Conservation (phyloP, 2,797 vertebrate species). For the Sebastes vulpes region DNA sequence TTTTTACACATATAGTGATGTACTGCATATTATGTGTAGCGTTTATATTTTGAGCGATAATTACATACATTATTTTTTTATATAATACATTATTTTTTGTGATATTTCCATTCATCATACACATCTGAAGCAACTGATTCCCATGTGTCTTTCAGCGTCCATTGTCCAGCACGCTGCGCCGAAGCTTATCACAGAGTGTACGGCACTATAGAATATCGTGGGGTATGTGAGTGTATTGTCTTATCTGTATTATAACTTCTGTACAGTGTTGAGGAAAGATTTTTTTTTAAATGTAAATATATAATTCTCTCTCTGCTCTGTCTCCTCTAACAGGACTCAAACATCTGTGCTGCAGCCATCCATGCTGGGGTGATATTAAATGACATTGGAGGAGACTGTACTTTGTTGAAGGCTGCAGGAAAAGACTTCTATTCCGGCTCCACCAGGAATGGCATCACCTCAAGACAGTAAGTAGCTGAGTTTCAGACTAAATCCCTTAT, state of each 20-base stretch:
- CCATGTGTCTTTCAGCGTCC: constrained; percentile 73
- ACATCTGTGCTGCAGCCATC: constrained; percentile 86
- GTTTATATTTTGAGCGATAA: not conserved
- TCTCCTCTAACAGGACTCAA: constrained; percentile 81
- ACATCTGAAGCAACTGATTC: not conserved
- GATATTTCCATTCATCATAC: not conserved
- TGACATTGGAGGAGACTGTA: constrained; percentile 84
- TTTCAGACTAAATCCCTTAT: not conserved
- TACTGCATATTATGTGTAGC: not conserved
- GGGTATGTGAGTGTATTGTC: constrained; percentile 67
- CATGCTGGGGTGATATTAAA: constrained; percentile 87
- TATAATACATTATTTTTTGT: not conserved
- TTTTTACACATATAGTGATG: not conserved
- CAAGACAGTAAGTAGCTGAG: constrained; percentile 73
- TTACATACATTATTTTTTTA: no score
- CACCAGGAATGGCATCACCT: constrained; percentile 82
- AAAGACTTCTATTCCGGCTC: constrained; percentile 82
- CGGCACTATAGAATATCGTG: constrained; percentile 80
- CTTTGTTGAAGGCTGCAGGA: constrained; percentile 80
- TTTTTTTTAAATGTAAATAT: not conserved
- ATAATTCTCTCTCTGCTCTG: not conserved
- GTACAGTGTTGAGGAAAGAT: not conserved
- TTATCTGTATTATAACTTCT: not conserved
- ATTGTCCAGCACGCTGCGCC: constrained; percentile 84
- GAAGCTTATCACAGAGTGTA: constrained; percentile 68